These are phyloP conservation scores for Miniopterus natalensis DNA, from an alignment of 2,113 vertebrate species.

Conservation along the genomic window DNA sequence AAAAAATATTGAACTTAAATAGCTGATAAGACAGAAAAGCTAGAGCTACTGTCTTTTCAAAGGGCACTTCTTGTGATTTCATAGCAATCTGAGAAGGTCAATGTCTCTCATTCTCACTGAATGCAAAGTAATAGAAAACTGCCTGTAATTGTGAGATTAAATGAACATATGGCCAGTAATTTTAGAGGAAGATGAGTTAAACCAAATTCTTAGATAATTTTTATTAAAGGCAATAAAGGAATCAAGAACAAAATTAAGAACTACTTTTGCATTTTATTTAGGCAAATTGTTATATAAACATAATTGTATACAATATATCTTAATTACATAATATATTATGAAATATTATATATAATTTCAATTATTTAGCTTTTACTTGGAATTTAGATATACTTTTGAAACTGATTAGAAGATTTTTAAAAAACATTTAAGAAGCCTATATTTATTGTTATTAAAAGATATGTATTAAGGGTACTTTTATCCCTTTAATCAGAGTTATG, in stretches of 20 bases:
- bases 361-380: conserved; percentile 38
- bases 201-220: background rate
- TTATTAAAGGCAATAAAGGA: background rate
- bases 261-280: background rate
- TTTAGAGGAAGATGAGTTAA: conserved; percentile 1
- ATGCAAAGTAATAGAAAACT: conserved; percentile 2
- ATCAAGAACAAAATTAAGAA: conserved; percentile 30
- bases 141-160: background rate
- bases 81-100: conserved; percentile 59
- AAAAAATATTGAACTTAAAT: conserved; percentile 27
- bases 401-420: background rate
- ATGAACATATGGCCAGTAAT: conserved; percentile 28
- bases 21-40: background rate
- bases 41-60: background rate
- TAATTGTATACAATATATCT: background rate
- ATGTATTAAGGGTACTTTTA: background rate
- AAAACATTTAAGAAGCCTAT: background rate
- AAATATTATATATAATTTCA: background rate
- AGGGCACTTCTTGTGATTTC: background rate
- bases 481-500: background rate
- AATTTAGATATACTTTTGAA: conserved; percentile 12
- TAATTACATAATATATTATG: background rate
- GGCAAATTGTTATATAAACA: background rate
- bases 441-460: background rate
- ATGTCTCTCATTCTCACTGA: background rate